Base-by-base conservation (phyloP, 2,113 vertebrate species). In the Sebastes schlegelii region DNA sequence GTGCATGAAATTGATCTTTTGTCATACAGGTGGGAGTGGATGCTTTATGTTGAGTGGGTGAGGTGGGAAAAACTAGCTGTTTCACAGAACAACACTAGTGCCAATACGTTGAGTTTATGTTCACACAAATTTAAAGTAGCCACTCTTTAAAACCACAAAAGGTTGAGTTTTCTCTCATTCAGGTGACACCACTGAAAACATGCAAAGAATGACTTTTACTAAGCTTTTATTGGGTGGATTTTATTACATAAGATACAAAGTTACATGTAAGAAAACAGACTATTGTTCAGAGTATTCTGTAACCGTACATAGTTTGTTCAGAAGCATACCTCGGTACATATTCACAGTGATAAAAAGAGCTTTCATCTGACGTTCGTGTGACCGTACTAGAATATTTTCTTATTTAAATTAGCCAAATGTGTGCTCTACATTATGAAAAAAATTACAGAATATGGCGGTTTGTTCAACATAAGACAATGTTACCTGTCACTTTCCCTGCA, bases 1-100 rank as follows among this genome's bases (percentile, higher is more conserved):
- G 49, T 81, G 52, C 73, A 87, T 88, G 54, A 69, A 81, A 77
- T 78, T 54, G 43, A 79, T 71, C 55, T 79, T 62, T 62, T 58
- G 73, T 63, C 23, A n/a, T 79, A 65, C 2, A 70, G 86, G 70
- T 85, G 76, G 82, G 74, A 90, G 62, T 74, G 26, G 45, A 60
- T 58, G 16, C 62, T 74, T 73, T 63, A 70, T 61, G 2, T 72
- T 77, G 66, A 74, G 89, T 90, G 87, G 80, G 72, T 77, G 84
- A 87, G 80, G 84, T 83, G 88, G 74, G 86, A 77, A 80, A 34
- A 81, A 84, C 45, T 7, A 65, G 40, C 55, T 48, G 43, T 79
- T 86, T 89, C 55, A 66, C 61, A 86, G 57, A 83, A 73, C 8
- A 58, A 66, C 57, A 51, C 65, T 46, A 69, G 45, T 4, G 57